These are phyloP conservation scores for Altica lythri DNA, from an alignment of 2,888 invertebrate genomes.

Conservation along the genomic window DNA sequence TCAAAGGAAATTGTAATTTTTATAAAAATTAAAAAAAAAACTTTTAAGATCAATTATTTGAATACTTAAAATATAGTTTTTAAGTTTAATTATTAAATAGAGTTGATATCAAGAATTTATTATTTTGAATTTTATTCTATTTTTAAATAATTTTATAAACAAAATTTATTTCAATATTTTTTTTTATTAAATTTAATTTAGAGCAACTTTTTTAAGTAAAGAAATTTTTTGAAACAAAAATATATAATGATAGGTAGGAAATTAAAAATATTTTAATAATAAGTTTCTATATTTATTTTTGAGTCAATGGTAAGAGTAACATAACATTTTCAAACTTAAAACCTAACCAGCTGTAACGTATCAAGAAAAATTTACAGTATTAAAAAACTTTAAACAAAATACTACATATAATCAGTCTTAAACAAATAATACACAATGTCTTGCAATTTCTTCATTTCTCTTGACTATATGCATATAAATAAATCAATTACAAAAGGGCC, in stretches of 20 bases:
- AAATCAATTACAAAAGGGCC: slow-evolving; percentile 28
- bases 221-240: no score
- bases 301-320: slow-evolving; percentile 51
- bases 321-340: slow-evolving; percentile 45
- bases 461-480: slow-evolving; percentile 32
- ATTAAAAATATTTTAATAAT: slow-evolving; percentile 29
- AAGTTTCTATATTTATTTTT: slow-evolving; percentile 41
- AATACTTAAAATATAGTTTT: no score
- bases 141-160: no score
- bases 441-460: slow-evolving; percentile 30
- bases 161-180: no score
- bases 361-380: slow-evolving; percentile 32
- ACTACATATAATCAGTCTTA: slow-evolving; percentile 39
- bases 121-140: no score
- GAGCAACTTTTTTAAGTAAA: no score
- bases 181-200: no score
- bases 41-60: no score
- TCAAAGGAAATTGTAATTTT: no score
- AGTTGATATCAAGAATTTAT: no score
- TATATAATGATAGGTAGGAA: slow-evolving; percentile 10
- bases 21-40: no score
- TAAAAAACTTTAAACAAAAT: slow-evolving; percentile 37
- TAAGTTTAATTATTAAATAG: no score
- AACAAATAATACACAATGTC: slow-evolving; percentile 39
- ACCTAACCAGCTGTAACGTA: slow-evolving; percentile 37